Evolutionary conservation across 2,113 vertebrate species (phyloP).

Genomic region (Cochlearius cochlearius): DNA sequence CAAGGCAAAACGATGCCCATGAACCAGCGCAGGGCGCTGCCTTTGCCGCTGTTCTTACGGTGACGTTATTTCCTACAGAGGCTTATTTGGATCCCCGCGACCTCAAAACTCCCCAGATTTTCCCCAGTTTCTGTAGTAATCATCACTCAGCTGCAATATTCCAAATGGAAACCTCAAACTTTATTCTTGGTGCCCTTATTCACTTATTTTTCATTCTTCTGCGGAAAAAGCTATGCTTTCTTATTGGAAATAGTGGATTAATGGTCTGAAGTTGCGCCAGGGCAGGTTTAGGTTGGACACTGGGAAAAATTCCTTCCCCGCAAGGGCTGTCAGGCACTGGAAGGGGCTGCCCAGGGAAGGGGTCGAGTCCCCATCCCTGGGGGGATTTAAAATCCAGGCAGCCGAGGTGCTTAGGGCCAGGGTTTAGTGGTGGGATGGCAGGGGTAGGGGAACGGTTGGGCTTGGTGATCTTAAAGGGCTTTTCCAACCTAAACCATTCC

Average conservation of each 20-base stretch:
- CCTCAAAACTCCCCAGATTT: neutral
- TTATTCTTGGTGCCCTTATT: neutral
- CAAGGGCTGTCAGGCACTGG: no score
- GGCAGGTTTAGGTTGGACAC: no score
- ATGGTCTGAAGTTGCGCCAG: no score
- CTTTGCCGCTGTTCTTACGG: neutral
- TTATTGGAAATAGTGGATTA: neutral
- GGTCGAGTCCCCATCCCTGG: no score
- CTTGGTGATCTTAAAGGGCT: no score
- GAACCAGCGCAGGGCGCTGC: rapidly evolving
- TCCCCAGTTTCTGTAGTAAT: neutral
- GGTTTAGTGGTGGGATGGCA: no score
- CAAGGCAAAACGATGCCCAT: neutral
- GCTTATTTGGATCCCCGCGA: neutral
- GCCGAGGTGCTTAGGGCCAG: no score
- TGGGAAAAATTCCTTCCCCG: no score
- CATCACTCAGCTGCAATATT: neutral
- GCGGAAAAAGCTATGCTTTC: neutral
- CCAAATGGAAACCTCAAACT: neutral
- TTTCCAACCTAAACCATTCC: no score
- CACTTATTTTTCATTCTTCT: neutral
- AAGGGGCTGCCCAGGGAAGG: no score
- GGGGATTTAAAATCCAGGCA: no score
- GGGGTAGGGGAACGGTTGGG: no score
- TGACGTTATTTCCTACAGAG: neutral